Percentiles rank a stretch among this genome's conserved stretches.
These are phyloP conservation scores for Melanostoma mellinum DNA, from an alignment of 2,888 invertebrate species.

Conservation along the genomic window DNA sequence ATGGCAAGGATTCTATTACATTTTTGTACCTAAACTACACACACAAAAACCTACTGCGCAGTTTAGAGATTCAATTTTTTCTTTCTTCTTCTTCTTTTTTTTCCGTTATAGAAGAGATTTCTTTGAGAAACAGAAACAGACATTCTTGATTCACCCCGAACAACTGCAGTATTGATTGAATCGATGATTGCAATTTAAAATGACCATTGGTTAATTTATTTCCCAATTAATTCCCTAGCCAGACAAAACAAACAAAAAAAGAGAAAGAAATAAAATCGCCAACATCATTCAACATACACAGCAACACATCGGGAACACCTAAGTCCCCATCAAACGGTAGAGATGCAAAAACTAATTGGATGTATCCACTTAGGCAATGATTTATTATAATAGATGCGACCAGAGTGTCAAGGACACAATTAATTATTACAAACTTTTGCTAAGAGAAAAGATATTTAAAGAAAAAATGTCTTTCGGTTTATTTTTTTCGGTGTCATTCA, in stretches of 20 bases:
- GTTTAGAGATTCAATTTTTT: conserved; percentile 16
- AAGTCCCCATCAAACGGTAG: conserved; percentile 35
- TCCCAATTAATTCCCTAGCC: conserved; percentile 62
- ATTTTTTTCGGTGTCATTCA: neutral
- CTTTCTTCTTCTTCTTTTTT: neutral
- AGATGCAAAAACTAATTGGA: conserved; percentile 63
- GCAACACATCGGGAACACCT: too few relatives aligned
- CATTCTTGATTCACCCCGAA: conserved; percentile 23
- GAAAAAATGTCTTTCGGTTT: conserved; percentile 1
- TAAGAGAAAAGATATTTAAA: conserved; percentile 29
- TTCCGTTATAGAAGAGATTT: too few relatives aligned
- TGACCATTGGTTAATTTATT: conserved; percentile 68
- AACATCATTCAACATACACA: conserved; percentile 6
- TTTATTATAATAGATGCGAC: conserved; percentile 59
- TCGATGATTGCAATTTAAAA: conserved; percentile 64
- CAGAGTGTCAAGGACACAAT: conserved; percentile 68
- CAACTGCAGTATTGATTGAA: conserved; percentile 58
- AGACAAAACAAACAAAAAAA: conserved; percentile 10
- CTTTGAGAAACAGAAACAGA: conserved; percentile 8
- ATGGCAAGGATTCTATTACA: conserved; percentile 67
- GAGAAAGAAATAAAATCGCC: conserved; percentile 16
- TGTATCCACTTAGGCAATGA: conserved; percentile 66
- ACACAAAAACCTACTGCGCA: conserved; percentile 54
- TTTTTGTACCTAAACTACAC: conserved; percentile 3
- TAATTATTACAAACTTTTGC: conserved; percentile 56